A percentile compares a stretch with the other conserved stretches of the same genome.
Evolutionary conservation across 2,797 vertebrate species (phyloP).

Genomic region (Fundulus diaphanus): DNA sequence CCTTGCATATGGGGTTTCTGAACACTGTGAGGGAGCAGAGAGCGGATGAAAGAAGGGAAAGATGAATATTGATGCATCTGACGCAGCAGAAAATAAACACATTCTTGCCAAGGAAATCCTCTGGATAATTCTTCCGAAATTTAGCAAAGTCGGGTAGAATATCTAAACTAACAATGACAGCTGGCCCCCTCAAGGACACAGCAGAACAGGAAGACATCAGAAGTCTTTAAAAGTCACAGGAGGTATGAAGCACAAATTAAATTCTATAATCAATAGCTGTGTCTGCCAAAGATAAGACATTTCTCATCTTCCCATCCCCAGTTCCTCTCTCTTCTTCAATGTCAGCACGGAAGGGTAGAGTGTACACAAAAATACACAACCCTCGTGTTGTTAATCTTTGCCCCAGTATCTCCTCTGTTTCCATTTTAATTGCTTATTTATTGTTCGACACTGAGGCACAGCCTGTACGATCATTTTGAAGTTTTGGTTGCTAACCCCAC

Average conservation of each 20-base stretch:
- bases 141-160: constrained; percentile 17
- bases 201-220: constrained; percentile 35
- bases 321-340: constrained; percentile 27
- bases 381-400: constrained; percentile 47
- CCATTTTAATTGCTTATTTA: constrained; percentile 73
- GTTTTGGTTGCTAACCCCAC: constrained; percentile 35
- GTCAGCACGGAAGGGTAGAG: constrained; percentile 31
- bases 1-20: constrained; percentile 92
- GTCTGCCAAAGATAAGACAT: constrained; percentile 72
- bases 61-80: constrained; percentile 21
- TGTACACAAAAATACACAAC: constrained; percentile 34
- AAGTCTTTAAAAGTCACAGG: constrained; percentile 54
- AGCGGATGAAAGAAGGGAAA: background rate
- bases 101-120: constrained; percentile 14
- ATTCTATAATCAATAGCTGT: constrained; percentile 76
- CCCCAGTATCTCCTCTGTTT: constrained; percentile 57
- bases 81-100: constrained; percentile 30
- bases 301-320: constrained; percentile 49
- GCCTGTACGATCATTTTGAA: constrained; percentile 36
- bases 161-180: constrained; percentile 33
- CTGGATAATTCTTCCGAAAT: constrained; percentile 1
- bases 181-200: constrained; percentile 49
- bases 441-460: constrained; percentile 28
- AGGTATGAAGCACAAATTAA: constrained; percentile 68
- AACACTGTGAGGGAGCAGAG: constrained; percentile 81